A percentile compares a stretch with the other conserved stretches of the same genome.
These are phyloP conservation scores for Diachasma alloeum DNA, from an alignment of 1,140 invertebrate genomes.

Conservation along the genomic window DNA sequence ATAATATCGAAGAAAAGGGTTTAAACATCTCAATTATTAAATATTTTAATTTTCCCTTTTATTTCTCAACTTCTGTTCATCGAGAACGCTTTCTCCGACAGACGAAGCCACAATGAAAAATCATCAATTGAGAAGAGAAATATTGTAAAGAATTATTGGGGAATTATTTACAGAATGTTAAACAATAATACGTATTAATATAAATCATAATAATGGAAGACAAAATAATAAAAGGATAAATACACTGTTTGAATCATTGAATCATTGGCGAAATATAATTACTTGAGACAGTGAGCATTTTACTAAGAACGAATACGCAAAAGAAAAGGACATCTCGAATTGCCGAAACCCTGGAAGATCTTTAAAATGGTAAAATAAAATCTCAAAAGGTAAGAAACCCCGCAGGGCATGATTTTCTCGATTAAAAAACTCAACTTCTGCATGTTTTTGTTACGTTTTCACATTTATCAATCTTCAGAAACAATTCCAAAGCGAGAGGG, in stretches of 20 bases:
- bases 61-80: too few species aligned
- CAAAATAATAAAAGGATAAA: slow-evolving; percentile 5
- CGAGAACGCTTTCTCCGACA: not conserved
- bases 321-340: not conserved
- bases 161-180: slow-evolving; percentile 3
- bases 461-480: slow-evolving; percentile 32
- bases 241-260: not conserved
- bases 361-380: slow-evolving; percentile 34
- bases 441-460: slow-evolving; percentile 32
- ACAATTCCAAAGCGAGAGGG: not conserved
- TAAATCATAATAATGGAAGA: not conserved
- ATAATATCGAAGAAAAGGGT: not conserved
- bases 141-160: not conserved
- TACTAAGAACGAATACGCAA: not conserved
- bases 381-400: slow-evolving; percentile 30
- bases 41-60: too few species aligned
- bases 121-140: not conserved
- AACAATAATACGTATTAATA: slow-evolving; percentile 1
- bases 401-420: slow-evolving; percentile 21
- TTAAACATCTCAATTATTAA: too few species aligned
- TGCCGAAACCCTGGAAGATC: not conserved
- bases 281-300: not conserved
- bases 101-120: not conserved
- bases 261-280: not conserved
- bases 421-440: slow-evolving; percentile 27